Percentiles rank a stretch among this genome's conserved stretches.
phyloP scores from a whole-genome alignment of 1,140 invertebrate species.

The Daktulosphaira vitifoliae region DNA sequence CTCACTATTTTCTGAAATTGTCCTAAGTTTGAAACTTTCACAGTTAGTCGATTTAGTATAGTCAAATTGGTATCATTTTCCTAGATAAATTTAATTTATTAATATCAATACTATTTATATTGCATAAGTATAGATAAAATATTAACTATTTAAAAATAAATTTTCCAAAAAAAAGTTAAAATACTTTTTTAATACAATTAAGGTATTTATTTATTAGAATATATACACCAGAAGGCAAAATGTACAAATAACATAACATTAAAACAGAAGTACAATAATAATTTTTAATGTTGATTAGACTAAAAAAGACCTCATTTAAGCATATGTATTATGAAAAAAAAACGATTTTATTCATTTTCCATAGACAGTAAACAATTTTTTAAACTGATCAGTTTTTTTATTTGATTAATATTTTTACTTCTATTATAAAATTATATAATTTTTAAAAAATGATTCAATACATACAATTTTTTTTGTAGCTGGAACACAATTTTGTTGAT shows the following conservation, averaged over 20 bases:
- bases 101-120: neutral
- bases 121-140: neutral
- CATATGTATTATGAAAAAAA: no score
- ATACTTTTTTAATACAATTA: neutral
- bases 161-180: neutral
- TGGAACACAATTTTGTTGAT: constrained; percentile 6
- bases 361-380: no score
- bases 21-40: neutral
- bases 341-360: no score
- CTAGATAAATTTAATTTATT: neutral
- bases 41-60: neutral
- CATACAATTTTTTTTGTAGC: neutral
- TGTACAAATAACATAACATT: no score
- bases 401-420: no score
- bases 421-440: no score
- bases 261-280: no score
- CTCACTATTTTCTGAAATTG: constrained; percentile 8
- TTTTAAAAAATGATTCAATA: neutral
- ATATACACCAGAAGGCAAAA: no score
- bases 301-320: no score
- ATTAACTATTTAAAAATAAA: neutral
- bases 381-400: no score
- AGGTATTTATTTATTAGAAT: no score
- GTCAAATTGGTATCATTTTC: neutral
- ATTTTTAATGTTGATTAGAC: no score